Conservation (phyloP, 2,888 invertebrate genomes). For the Cotesia congregata region DNA sequence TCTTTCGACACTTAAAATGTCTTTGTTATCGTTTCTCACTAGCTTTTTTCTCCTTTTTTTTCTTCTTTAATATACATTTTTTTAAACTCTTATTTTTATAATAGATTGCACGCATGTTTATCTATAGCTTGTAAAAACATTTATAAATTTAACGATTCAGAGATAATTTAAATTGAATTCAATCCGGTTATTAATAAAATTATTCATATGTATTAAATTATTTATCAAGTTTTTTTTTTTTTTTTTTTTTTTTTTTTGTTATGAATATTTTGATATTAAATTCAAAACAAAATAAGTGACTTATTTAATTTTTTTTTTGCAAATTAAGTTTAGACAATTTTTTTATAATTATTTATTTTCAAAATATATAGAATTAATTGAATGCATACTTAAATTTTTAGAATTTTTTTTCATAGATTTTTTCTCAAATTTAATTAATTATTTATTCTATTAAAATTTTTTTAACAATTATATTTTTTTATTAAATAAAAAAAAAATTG, state of each 20-base stretch:
- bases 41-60: slow-evolving; percentile 1
- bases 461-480: too few relatives aligned
- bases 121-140: background rate
- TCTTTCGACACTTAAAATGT: slow-evolving; percentile 26
- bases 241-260: background rate
- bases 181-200: background rate
- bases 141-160: background rate
- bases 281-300: too few relatives aligned
- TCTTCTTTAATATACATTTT: background rate
- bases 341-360: too few relatives aligned
- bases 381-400: too few relatives aligned
- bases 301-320: too few relatives aligned
- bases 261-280: too few relatives aligned
- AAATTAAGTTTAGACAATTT: too few relatives aligned
- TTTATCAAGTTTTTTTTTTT: background rate
- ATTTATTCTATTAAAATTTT: too few relatives aligned
- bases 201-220: background rate
- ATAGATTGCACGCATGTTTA: background rate
- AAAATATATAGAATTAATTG: too few relatives aligned
- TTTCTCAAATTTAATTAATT: too few relatives aligned
- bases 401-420: too few relatives aligned
- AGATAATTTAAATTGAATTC: background rate
- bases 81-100: background rate
- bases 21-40: slow-evolving; percentile 31
- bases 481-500: too few relatives aligned